Evolutionary conservation across 64 coral and sea anemone species (phyloP).

Genomic region (Catalaphyllia jardinei): DNA sequence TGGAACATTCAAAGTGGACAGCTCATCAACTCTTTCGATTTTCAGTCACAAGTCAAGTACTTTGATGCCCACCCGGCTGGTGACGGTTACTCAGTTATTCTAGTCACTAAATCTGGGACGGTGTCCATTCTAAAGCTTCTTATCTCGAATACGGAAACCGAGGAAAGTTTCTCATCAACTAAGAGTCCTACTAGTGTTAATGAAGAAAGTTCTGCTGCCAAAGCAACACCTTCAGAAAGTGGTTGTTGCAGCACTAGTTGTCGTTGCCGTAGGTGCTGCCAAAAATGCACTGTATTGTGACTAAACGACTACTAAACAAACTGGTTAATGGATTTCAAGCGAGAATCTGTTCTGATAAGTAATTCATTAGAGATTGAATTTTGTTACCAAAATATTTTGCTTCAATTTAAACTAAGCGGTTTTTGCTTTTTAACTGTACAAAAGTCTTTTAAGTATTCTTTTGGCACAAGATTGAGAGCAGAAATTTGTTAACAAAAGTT

Average conservation of each 20-base stretch:
- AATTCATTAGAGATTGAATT: no score
- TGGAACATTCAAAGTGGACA: constrained; percentile 63
- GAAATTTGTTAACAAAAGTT: no score
- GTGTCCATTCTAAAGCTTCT: constrained; percentile 71
- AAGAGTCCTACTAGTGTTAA: neutral
- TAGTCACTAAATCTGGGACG: constrained; percentile 85
- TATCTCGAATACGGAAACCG: neutral
- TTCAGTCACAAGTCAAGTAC: constrained; percentile 85
- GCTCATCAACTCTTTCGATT: constrained; percentile 78
- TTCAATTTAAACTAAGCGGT: no score
- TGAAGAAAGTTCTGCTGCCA: neutral
- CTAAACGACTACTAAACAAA: neutral
- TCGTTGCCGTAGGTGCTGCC: constrained; percentile 23
- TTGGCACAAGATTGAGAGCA: no score
- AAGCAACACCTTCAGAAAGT: neutral
- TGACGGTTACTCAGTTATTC: constrained; percentile 51
- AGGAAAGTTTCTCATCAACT: neutral
- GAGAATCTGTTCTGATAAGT: neutral
- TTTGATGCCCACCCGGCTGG: constrained; percentile 37
- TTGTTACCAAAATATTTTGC: no score
- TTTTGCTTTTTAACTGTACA: no score
- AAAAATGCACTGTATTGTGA: constrained; percentile 38
- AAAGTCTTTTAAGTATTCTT: no score
- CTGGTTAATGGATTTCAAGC: neutral
- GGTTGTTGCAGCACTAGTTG: neutral